Percentiles rank a stretch among this genome's conserved stretches.
Conservation (phyloP, 2,797 vertebrate genomes). For the Esox masquinongy region DNA sequence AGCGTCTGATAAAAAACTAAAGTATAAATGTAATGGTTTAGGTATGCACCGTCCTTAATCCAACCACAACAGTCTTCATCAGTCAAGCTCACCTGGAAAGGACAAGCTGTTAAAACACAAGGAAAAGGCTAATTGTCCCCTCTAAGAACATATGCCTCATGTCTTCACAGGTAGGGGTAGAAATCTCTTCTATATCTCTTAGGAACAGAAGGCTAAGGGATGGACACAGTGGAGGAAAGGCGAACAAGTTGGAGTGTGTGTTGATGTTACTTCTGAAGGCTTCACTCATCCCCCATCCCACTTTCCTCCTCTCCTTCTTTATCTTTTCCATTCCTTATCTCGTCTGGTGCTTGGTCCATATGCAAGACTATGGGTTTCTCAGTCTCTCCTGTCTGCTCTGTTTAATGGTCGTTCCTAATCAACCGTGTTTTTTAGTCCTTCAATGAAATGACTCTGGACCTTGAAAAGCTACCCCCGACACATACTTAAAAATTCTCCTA, state of each 20-base stretch:
- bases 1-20: conserved; percentile 8
- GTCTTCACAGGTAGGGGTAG: conserved; percentile 26
- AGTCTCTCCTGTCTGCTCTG: not conserved
- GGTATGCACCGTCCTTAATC: conserved; percentile 40
- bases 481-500: conserved; percentile 22
- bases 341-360: not conserved
- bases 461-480: not conserved
- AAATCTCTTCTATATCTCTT: conserved; percentile 33
- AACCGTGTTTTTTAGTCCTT: not conserved
- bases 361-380: not conserved
- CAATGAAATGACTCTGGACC: not conserved
- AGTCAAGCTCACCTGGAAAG: conserved; percentile 26
- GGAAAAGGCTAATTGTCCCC: conserved; percentile 23
- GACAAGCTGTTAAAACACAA: conserved; percentile 28
- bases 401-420: not conserved
- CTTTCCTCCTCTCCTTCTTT: not conserved
- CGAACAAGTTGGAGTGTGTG: not conserved
- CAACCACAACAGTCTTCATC: conserved; percentile 36
- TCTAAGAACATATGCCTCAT: conserved; percentile 34
- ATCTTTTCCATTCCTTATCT: no score
- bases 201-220: conserved; percentile 3
- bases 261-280: not conserved
- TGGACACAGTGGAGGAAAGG: not conserved
- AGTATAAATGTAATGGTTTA: conserved; percentile 30
- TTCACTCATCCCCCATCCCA: not conserved